phyloP scores from a whole-genome alignment of 1,140 invertebrate genomes.

The Drosophila elegans region DNA sequence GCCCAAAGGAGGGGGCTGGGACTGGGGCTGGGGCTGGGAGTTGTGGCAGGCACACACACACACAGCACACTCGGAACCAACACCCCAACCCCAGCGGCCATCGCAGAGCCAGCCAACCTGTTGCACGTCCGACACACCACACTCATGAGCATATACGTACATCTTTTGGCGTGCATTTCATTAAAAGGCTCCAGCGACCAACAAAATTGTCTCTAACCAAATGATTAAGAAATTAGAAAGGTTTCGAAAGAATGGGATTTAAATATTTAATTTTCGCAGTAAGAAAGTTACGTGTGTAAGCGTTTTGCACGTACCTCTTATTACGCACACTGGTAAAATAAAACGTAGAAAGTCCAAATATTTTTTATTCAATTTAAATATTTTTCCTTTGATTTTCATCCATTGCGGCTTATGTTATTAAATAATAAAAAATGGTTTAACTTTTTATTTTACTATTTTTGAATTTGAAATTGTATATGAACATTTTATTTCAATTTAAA shows the following conservation, averaged over 20 bases:
- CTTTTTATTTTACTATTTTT: too few species aligned
- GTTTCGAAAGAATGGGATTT: background rate
- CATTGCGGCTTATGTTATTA: too few species aligned
- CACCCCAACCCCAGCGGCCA: constrained; percentile 25
- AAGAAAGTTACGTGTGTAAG: too few species aligned
- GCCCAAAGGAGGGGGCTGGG: background rate
- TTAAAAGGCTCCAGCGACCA: constrained; percentile 34
- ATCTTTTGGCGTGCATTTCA: constrained; percentile 65
- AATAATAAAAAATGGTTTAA: too few species aligned
- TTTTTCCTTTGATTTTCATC: too few species aligned
- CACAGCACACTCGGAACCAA: constrained; percentile 9
- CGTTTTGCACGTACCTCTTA: too few species aligned
- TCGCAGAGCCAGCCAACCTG: constrained; percentile 60
- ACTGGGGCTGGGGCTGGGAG: background rate
- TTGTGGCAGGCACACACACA: constrained; percentile 3
- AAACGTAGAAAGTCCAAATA: too few species aligned
- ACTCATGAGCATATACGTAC: constrained; percentile 22
- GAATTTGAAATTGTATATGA: too few species aligned
- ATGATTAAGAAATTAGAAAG: background rate
- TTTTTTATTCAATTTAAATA: too few species aligned
- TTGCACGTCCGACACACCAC: constrained; percentile 50
- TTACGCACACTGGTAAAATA: too few species aligned
- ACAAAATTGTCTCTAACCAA: constrained; percentile 6
- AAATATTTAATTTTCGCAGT: background rate
- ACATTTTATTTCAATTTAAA: too few species aligned